phyloP scores from a whole-genome alignment of 2,888 invertebrate species.

The Tiliacea citrago region DNA sequence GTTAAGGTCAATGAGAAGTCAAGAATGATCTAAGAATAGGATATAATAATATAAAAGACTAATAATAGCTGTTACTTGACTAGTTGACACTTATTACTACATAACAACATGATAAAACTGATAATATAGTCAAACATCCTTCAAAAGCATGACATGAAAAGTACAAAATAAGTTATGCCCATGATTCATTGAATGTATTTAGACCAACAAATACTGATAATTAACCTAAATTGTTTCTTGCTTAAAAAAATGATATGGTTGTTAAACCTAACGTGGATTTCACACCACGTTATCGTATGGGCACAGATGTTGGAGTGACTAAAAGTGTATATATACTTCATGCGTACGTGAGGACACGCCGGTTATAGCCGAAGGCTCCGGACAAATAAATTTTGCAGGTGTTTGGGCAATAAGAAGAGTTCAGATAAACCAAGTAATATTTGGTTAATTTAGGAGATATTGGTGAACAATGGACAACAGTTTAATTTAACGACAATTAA shows the following conservation, averaged over 20 bases:
- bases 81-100: constrained; percentile 9
- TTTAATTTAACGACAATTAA: background rate
- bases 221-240: constrained; percentile 58
- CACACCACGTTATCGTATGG: constrained; percentile 34
- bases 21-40: constrained; percentile 18
- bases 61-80: constrained; percentile 13
- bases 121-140: constrained; percentile 2
- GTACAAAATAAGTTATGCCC: constrained; percentile 10
- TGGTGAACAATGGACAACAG: background rate
- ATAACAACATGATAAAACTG: constrained; percentile 6
- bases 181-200: constrained; percentile 25
- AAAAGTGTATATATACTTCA: constrained; percentile 13
- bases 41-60: constrained; percentile 25
- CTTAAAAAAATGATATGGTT: constrained; percentile 52
- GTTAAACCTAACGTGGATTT: constrained; percentile 43
- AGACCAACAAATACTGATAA: constrained; percentile 35
- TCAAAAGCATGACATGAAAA: background rate
- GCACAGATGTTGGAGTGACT: constrained; percentile 28
- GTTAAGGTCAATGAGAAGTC: constrained; percentile 12
- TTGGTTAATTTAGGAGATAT: background rate
- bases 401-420: constrained; percentile 15
- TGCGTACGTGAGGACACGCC: constrained; percentile 40
- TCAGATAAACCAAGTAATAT: constrained; percentile 14
- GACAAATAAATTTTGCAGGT: constrained; percentile 38
- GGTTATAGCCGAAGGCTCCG: background rate